Base-by-base conservation (phyloP, 1,140 invertebrate species). In the Caligus rogercresseyi region DNA sequence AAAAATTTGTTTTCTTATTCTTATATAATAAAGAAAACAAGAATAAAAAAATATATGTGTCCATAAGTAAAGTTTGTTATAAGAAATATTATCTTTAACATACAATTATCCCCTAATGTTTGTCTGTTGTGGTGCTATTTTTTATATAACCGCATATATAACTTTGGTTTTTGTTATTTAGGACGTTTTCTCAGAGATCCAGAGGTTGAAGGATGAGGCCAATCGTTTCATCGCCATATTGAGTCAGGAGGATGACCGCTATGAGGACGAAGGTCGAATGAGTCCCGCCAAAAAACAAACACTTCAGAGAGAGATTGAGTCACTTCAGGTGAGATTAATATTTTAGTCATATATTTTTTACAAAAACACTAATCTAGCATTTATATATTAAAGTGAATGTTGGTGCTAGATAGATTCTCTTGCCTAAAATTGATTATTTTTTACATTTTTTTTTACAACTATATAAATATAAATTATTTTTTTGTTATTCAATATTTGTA, bases 211-310 rank as follows among this genome's bases (percentile, higher is more conserved):
- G 25, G 57, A 60, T 31, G 57, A 60, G 20, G 57, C 57, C 3
- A 60, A 60, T 60, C 57, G 57, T 15, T 60, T 60, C 21, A 60
- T 60, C 21, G 57, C 57, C 16, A 60, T 60, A 31, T 15, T 60
- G 24, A 60, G 57, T 43, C 24, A 25, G 43, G 57, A 60, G 20
- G 57, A 60, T 20, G 57, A 60, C 18, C 26, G 20, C 18, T 16
- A 54, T 54, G n/a, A 23, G 21, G n/a, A 23, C 21, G 57, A 60
- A 13, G 57, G 43, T 18, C 14, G 18, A 19, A 18, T 60, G 26
- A 60, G 57, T 43, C 57, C 57, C 15, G 18, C 16, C 13, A 25
- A 31, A 60, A 25, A 19, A n/a, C 57, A 60, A 60, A 26, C 24
- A 1, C 26, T 60, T 18, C 21, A 21, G 4, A 24, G 57, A 52